Evolutionary conservation across 2,113 vertebrate species (phyloP).

Genomic region (Macrotus californicus): DNA sequence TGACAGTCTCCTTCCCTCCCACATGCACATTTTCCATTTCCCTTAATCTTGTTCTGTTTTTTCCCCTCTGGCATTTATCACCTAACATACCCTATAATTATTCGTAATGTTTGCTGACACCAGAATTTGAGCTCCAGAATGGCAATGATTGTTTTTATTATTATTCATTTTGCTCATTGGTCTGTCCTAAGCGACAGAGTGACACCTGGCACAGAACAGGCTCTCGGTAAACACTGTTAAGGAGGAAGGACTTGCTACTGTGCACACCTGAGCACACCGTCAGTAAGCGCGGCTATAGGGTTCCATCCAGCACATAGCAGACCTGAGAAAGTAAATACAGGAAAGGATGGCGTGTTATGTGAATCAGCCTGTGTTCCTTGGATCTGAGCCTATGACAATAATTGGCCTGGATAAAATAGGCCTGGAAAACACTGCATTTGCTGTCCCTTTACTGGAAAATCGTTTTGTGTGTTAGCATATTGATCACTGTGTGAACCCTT

Average conservation of each 20-base stretch:
- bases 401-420: background rate
- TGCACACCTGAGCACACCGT: background rate
- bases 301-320: background rate
- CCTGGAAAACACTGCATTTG: background rate
- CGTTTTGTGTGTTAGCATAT: background rate
- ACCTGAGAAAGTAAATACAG: background rate
- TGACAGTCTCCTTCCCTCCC: background rate
- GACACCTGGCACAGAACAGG: background rate
- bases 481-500: background rate
- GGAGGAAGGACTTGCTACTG: background rate
- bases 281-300: background rate
- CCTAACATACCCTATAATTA: background rate
- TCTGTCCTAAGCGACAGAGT: background rate
- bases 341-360: background rate
- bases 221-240: background rate
- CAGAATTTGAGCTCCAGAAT: background rate
- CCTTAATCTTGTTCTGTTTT: background rate
- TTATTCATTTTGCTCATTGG: background rate
- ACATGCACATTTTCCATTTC: background rate
- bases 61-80: background rate
- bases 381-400: background rate
- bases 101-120: background rate
- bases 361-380: background rate
- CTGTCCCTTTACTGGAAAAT: background rate
- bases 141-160: background rate